A percentile compares a stretch with the other conserved stretches of the same genome.
These are phyloP conservation scores for Corvus cornix DNA, from an alignment of 2,113 vertebrate species.

Conservation along the genomic window DNA sequence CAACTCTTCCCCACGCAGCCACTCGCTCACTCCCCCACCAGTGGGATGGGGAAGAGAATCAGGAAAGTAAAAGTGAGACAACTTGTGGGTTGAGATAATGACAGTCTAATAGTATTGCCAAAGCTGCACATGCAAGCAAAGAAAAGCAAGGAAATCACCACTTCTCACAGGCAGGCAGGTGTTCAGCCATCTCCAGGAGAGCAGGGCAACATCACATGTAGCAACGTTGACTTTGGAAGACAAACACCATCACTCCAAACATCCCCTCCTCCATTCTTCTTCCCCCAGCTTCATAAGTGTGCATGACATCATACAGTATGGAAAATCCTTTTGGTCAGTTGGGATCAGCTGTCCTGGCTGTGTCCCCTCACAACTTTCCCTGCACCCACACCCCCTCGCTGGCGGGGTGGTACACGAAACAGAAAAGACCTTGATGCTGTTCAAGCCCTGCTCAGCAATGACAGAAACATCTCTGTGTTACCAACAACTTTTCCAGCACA, in stretches of 20 bases:
- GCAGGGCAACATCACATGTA: neutral
- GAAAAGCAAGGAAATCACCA: neutral
- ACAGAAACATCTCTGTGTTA: neutral
- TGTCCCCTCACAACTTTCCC: neutral
- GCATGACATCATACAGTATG: too few species aligned
- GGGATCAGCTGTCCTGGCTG: neutral
- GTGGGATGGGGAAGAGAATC: neutral
- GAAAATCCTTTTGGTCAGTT: neutral
- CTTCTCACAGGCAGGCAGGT: neutral
- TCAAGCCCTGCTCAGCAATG: neutral
- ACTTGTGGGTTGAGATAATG: neutral
- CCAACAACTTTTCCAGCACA: neutral
- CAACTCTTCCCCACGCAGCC: neutral
- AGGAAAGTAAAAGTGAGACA: neutral
- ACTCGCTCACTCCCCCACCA: accelerated
- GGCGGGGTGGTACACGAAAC: accelerated
- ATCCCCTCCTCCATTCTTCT: neutral
- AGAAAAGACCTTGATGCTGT: neutral
- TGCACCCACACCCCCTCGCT: accelerated
- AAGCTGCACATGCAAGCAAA: neutral
- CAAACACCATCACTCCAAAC: neutral
- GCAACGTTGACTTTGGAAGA: accelerated
- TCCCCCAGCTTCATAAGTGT: neutral
- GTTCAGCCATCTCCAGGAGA: neutral
- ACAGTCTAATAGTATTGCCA: neutral